Conservation (phyloP, 2,888 invertebrate species). For the Acanthosepion lycidas region DNA sequence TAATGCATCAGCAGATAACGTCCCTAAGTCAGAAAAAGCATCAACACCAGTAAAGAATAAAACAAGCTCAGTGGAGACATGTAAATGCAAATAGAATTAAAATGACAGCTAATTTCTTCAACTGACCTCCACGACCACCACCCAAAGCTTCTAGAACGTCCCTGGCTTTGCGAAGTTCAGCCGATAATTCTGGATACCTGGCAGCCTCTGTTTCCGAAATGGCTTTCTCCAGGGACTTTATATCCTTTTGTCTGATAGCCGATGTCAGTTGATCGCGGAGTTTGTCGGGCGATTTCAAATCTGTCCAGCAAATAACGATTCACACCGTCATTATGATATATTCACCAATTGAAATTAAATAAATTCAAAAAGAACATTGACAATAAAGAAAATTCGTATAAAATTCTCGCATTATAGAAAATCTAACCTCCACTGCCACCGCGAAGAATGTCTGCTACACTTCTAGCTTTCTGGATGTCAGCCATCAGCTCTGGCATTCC, state of each 20-base stretch:
- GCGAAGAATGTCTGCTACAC: background rate
- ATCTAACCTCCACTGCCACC: background rate
- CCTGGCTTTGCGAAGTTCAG: slow-evolving; percentile 33
- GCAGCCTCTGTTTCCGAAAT: background rate
- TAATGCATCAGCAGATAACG: background rate
- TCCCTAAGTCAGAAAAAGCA: background rate
- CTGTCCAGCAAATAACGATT: background rate
- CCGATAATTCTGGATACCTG: slow-evolving; percentile 18
- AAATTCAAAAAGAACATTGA: background rate
- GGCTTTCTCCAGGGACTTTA: background rate
- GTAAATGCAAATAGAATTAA: no score
- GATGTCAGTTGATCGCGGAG: slow-evolving; percentile 24
- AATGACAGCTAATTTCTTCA: background rate
- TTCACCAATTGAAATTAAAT: background rate
- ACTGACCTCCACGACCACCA: slow-evolving; percentile 40
- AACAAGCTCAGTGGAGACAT: no score
- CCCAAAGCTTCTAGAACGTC: background rate
- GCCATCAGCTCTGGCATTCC: background rate
- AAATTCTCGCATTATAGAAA: background rate
- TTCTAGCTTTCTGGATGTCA: background rate
- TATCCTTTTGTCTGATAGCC: slow-evolving; percentile 40
- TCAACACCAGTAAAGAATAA: no score
- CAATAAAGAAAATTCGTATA: background rate
- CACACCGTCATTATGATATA: background rate
- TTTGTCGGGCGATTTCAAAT: background rate